These are phyloP conservation scores for Brachionus rotundiformis DNA, from an alignment of 1,140 invertebrate species.

Conservation along the genomic window DNA sequence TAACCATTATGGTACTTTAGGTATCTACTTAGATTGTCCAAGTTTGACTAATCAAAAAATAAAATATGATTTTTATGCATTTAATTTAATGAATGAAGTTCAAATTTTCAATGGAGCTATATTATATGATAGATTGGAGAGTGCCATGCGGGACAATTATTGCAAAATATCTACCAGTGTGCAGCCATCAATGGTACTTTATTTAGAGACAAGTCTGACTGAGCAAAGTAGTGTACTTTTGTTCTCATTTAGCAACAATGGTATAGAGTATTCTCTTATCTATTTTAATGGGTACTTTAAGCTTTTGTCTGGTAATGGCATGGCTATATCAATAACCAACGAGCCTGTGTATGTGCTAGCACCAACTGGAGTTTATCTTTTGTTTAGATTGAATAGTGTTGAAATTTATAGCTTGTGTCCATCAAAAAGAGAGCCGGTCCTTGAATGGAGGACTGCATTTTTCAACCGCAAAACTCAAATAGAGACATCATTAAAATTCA, in stretches of 20 bases:
- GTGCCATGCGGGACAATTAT: not conserved
- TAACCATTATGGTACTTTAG: not conserved
- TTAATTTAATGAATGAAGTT: not conserved
- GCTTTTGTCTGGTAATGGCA: not conserved
- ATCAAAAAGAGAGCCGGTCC: not conserved
- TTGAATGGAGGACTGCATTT: not conserved
- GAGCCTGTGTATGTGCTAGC: not conserved
- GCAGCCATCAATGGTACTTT: not conserved
- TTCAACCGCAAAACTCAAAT: constrained; percentile 6
- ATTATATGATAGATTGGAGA: not conserved
- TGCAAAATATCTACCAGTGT: not conserved
- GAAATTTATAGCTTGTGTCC: constrained; percentile 7
- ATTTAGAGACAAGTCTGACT: not conserved
- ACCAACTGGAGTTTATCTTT: not conserved
- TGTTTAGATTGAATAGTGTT: not conserved
- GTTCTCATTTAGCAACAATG: constrained; percentile 9
- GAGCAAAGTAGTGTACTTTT: not conserved
- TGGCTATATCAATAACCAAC: not conserved
- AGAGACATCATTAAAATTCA: constrained; percentile 19
- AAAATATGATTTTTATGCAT: constrained; percentile 1
- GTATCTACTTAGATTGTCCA: constrained; percentile 33
- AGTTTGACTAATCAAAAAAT: constrained; percentile 9
- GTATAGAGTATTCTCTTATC: not conserved
- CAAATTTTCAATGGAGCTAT: not conserved
- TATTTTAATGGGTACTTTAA: constrained; percentile 40